These are phyloP conservation scores for Timema cristinae DNA, from an alignment of 2,888 invertebrate species.

Conservation along the genomic window DNA sequence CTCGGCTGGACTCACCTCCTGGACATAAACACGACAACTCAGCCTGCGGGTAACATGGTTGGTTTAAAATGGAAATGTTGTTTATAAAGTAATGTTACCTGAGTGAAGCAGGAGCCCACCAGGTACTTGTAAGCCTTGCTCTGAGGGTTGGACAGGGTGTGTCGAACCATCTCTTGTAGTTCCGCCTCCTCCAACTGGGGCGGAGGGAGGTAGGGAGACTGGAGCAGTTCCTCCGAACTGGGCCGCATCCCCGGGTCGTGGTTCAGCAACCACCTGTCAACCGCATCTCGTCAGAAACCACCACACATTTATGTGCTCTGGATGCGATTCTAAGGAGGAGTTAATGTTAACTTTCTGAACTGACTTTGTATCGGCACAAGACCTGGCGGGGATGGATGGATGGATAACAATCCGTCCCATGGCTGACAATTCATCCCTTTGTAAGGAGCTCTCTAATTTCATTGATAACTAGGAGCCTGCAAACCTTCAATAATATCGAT, in stretches of 20 bases:
- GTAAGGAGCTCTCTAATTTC: too few species aligned
- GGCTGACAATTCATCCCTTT: too few species aligned
- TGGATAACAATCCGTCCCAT: too few species aligned
- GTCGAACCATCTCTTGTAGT: conserved; percentile 74
- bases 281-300: too few species aligned
- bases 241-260: conserved; percentile 83
- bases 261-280: conserved; percentile 67
- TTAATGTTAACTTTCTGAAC: too few species aligned
- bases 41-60: background rate
- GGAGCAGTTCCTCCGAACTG: conserved; percentile 76
- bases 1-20: conserved; percentile 59
- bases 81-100: conserved; percentile 37
- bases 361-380: too few species aligned
- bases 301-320: too few species aligned
- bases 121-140: conserved; percentile 73
- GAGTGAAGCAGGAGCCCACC: conserved; percentile 57
- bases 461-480: too few species aligned
- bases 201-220: conserved; percentile 79
- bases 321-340: too few species aligned
- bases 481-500: too few species aligned
- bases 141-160: conserved; percentile 76
- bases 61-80: background rate
- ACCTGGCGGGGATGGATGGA: too few species aligned
- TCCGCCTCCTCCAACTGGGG: conserved; percentile 82
- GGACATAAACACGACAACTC: conserved; percentile 31